phyloP scores from a whole-genome alignment of 2,113 vertebrate species.

The Choloepus hoffmanni region DNA sequence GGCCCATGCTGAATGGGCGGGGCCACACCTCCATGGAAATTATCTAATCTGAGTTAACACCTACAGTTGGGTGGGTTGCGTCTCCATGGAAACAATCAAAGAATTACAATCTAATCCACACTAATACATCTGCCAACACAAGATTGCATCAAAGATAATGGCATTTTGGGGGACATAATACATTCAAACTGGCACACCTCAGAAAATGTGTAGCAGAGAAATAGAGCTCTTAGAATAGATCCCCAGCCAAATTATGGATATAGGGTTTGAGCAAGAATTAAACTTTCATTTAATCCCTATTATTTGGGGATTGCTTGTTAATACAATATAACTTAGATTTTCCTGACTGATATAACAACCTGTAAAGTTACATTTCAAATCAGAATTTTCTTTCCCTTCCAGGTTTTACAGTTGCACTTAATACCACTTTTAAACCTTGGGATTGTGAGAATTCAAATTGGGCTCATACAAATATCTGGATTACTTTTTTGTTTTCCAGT shows the following conservation, averaged over 20 bases:
- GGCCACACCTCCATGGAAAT: no score
- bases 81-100: no score
- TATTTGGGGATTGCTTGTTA: background rate
- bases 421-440: slow-evolving; percentile 17
- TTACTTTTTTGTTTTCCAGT: background rate
- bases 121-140: no score
- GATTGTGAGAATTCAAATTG: background rate
- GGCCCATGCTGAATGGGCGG: no score
- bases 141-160: no score
- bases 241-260: background rate
- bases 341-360: background rate
- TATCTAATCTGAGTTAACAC: no score
- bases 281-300: background rate
- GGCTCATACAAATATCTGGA: background rate
- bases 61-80: no score
- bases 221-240: background rate
- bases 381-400: slow-evolving; percentile 7
- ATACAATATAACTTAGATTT: slow-evolving; percentile 10
- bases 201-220: background rate
- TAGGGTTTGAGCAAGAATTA: background rate
- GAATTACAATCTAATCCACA: no score
- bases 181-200: background rate
- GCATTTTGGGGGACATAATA: no score
- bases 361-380: background rate
- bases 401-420: background rate